A percentile compares a stretch with the other conserved stretches of the same genome.
These are phyloP conservation scores for Hyaena hyaena DNA, from an alignment of 2,113 vertebrate genomes.

Conservation along the genomic window DNA sequence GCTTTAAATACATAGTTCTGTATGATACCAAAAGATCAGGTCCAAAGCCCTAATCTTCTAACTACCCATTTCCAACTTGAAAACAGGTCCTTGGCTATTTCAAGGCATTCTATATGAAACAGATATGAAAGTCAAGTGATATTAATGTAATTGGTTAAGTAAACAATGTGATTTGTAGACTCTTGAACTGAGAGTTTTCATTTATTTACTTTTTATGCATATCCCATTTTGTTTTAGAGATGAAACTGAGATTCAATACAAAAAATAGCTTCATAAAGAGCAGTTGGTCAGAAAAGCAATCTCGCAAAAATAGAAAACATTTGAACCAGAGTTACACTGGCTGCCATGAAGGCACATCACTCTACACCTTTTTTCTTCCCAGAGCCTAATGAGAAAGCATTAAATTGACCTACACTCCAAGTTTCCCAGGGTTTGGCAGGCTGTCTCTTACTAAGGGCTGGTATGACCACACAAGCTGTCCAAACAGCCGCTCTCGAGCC, in stretches of 20 bases:
- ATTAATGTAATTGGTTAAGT: not conserved
- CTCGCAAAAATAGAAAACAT: not conserved
- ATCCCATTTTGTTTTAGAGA: not conserved
- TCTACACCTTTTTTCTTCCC: not conserved
- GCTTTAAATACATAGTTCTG: not conserved
- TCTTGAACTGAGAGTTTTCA: not conserved
- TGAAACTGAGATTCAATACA: not conserved
- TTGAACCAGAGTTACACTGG: not conserved
- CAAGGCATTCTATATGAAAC: not conserved
- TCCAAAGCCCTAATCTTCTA: not conserved
- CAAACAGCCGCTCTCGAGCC: not conserved
- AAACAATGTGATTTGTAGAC: not conserved
- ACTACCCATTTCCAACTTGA: not conserved
- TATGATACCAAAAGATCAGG: not conserved
- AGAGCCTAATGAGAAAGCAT: not conserved
- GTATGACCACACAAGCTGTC: slow-evolving; percentile 33
- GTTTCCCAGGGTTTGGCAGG: slow-evolving; percentile 35
- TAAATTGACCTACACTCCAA: not conserved
- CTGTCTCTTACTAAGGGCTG: not conserved
- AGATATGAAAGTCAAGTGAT: not conserved
- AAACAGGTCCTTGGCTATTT: not conserved
- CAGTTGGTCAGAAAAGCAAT: not conserved
- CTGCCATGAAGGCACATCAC: not conserved
- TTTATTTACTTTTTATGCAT: not conserved
- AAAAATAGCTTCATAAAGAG: slow-evolving; percentile 27